Evolutionary conservation across 1,140 invertebrate species (phyloP), one percentile per base, ranked within the genome.

Genomic region (Atta cephalotes): DNA sequence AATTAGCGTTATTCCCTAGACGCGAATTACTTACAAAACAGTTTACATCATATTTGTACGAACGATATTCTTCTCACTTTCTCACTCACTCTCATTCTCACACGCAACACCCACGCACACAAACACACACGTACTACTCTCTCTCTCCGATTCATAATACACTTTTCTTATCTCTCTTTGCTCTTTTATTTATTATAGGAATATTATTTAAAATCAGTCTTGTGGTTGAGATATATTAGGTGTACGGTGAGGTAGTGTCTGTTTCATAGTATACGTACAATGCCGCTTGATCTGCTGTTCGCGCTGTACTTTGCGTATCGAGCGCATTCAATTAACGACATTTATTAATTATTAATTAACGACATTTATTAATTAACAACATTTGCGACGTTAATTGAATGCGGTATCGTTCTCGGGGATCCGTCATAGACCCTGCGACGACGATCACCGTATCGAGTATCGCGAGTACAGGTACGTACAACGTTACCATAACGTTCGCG

Each of bases 181-280:
- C 71, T 87, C 81, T 92, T 92, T 89, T 93, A 86, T 90, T 91
- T 92, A 94, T 92, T 93, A 94, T 95, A 94, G 93, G 92, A 94
- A 95, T 95, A 94, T 93, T 94, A 95, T 95, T 92, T 94, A 95
- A 95, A 94, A 95, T 95, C 95, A 95, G 95, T 95, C 94, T 95
- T 95, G 94, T 92, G 94, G 92, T 95, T 95, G 92, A 95, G 93
- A 95, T 95, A 95, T 94, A 94, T 95, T 93, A 94, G 91, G 93
- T 95, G 93, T 94, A 85, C 93, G 93, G 95, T 95, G 94, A 95
- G 94, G 95, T 95, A 95, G 95, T 94, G 94, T 94, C 91, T 94
- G 93, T 95, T 94, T 94, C 92, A 91, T 94, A 95, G 94, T 95
- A 95, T 95, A 95, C 93, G 93, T 92, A 93, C 92, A 92, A 91